These are phyloP conservation scores for Rhodophaea formosa DNA, from an alignment of 2,888 invertebrate genomes.

Conservation along the genomic window DNA sequence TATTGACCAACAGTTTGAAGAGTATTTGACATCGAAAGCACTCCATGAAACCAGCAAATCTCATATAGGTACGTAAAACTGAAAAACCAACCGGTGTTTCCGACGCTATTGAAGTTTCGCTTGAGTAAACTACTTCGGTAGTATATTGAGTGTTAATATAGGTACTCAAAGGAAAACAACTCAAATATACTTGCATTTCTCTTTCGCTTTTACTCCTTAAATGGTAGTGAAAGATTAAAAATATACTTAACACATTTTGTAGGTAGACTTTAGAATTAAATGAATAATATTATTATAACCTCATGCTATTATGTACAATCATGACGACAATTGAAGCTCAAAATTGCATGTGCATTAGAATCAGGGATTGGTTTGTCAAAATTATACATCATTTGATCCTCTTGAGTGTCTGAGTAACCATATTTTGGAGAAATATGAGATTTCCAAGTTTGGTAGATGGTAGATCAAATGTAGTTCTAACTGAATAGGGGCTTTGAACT, in stretches of 20 bases:
- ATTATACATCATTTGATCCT: too few relatives aligned
- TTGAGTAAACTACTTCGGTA: neutral
- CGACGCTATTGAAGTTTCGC: constrained; percentile 34
- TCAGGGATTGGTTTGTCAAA: too few relatives aligned
- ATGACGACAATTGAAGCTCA: too few relatives aligned
- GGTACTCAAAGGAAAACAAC: neutral
- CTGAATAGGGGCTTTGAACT: too few relatives aligned
- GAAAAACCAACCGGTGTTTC: constrained; percentile 42
- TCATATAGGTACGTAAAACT: constrained; percentile 78
- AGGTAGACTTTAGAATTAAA: neutral
- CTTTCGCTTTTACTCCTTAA: neutral
- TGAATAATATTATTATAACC: neutral
- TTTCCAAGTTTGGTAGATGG: too few relatives aligned
- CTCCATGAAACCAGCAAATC: constrained; percentile 85
- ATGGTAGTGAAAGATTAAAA: neutral
- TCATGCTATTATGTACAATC: constrained; percentile 20
- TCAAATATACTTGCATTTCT: neutral
- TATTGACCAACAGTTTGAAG: constrained; percentile 83
- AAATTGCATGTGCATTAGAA: too few relatives aligned
- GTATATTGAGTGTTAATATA: neutral
- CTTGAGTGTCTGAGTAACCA: too few relatives aligned
- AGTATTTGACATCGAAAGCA: constrained; percentile 87
- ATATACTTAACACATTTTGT: neutral
- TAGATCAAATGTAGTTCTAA: too few relatives aligned
- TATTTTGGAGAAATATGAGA: too few relatives aligned